Base-by-base conservation (phyloP, 2,113 vertebrate species). In the Ancistrus triradiatus region DNA sequence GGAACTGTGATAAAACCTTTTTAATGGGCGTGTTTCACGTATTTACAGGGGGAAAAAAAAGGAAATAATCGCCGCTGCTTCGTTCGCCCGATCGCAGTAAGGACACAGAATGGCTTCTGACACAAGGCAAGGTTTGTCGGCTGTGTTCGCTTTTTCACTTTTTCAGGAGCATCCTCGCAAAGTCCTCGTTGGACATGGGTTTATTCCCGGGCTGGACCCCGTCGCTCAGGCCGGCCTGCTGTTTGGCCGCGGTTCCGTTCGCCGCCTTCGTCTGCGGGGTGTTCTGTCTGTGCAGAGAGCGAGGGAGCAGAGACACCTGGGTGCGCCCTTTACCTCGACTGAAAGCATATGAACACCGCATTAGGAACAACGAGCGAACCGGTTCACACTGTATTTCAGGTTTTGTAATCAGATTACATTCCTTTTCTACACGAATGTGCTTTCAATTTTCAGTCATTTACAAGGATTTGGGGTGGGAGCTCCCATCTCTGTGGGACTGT, bases 251-350 rank as follows among this genome's bases (percentile, higher is more conserved):
- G 0, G 90, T 90, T 7, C 95, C 95, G 0, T 98, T 98, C 87
- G 93, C 91, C 0, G 87, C 86, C 80, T 92, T 92, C 2, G 77
- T 49, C 1, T 11, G 40, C 0, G 82, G 25, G 1, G 67, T 64
- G 3, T 68, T 80, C 9, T 90, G 92, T 15, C 93, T 89, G 10
- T 94, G 89, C 24, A 99, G 78, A 0, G 94, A 92, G 0, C 95
- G 93, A 0, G 96, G 96, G 63, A 99, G 80, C 68, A 99, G 77
- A 0, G 93, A 86, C 1, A 99, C 85, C 82, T 98, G 94, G 0
- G 95, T 99, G 75, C 95, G 90, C 6, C 95, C 93, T 80, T 90
- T 92, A 3, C 95, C 95, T 46, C 95, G 87, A 75, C 96, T 95
- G 68, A 0, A 77, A 76, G 53, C 8, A 28, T n/a, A 57, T n/a